These are phyloP conservation scores for Chydorus sphaericus DNA, from an alignment of 2,888 invertebrate genomes.

Conservation along the genomic window DNA sequence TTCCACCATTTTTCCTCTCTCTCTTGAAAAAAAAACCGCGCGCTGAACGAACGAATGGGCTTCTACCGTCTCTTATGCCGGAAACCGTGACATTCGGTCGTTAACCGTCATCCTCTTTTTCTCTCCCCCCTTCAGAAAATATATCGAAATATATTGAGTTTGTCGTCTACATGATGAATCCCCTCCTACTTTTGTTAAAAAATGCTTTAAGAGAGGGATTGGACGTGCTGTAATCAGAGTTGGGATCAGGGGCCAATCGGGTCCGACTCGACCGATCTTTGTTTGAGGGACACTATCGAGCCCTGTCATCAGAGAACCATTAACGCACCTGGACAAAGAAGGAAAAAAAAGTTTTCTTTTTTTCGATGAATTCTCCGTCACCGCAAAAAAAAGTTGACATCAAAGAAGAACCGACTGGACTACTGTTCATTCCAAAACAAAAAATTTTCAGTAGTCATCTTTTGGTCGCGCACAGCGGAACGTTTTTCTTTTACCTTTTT, in stretches of 20 bases:
- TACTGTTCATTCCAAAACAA: too few relatives aligned
- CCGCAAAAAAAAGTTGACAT: too few relatives aligned
- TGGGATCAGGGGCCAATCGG: not conserved
- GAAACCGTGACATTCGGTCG: slow-evolving; percentile 13
- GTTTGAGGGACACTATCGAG: not conserved
- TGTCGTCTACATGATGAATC: not conserved
- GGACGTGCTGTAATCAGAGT: not conserved
- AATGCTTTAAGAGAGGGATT: not conserved
- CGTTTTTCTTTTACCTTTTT: too few relatives aligned
- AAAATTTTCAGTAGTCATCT: too few relatives aligned
- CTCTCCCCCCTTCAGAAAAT: not conserved
- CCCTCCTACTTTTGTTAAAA: not conserved
- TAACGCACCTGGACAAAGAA: not conserved
- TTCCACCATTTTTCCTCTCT: not conserved
- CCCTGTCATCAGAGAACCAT: slow-evolving; percentile 3
- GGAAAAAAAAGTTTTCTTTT: not conserved
- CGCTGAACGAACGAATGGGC: too few relatives aligned
- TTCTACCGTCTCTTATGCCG: too few relatives aligned
- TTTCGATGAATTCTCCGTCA: too few relatives aligned
- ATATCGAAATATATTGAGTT: not conserved
- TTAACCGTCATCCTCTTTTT: not conserved
- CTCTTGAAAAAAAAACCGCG: not conserved
- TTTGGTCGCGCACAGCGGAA: too few relatives aligned
- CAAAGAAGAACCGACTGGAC: too few relatives aligned
- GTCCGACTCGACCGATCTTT: not conserved